Conservation (phyloP, 1,140 invertebrate species). For the Meloidogyne exigua region DNA sequence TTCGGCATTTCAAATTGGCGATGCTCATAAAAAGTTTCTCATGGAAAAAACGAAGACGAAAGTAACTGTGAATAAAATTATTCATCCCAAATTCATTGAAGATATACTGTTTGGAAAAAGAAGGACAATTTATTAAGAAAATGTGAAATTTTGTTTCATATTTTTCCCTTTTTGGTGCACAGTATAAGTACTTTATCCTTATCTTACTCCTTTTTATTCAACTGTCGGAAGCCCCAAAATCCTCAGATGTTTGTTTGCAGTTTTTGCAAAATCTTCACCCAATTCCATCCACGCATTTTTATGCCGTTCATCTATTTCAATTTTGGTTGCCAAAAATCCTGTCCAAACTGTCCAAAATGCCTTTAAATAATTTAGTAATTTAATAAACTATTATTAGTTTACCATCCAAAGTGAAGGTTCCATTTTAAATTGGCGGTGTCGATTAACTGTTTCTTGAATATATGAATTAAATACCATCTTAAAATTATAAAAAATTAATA, state of each 20-base stretch:
- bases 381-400: slow-evolving; percentile 9
- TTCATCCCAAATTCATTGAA: background rate
- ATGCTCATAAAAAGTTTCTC: background rate
- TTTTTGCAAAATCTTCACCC: slow-evolving; percentile 39
- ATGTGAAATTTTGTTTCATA: background rate
- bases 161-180: too few relatives aligned
- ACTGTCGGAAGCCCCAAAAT: slow-evolving; percentile 23
- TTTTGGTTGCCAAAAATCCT: slow-evolving; percentile 36
- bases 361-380: slow-evolving; percentile 30
- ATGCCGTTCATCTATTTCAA: slow-evolving; percentile 12
- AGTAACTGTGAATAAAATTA: background rate
- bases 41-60: background rate
- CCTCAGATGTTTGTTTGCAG: slow-evolving; percentile 28
- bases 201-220: background rate
- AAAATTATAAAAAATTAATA: slow-evolving; percentile 6
- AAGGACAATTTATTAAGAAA: background rate
- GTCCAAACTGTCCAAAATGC: slow-evolving; percentile 45
- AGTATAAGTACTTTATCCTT: too few relatives aligned
- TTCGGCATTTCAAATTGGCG: background rate
- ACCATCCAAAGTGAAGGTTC: slow-evolving; percentile 53
- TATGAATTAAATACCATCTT: slow-evolving; percentile 47
- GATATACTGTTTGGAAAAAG: background rate
- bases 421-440: slow-evolving; percentile 55
- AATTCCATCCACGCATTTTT: slow-evolving; percentile 36
- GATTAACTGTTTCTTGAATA: slow-evolving; percentile 47